Conservation (phyloP, 2,888 invertebrate genomes). For the Leucozona laternaria region DNA sequence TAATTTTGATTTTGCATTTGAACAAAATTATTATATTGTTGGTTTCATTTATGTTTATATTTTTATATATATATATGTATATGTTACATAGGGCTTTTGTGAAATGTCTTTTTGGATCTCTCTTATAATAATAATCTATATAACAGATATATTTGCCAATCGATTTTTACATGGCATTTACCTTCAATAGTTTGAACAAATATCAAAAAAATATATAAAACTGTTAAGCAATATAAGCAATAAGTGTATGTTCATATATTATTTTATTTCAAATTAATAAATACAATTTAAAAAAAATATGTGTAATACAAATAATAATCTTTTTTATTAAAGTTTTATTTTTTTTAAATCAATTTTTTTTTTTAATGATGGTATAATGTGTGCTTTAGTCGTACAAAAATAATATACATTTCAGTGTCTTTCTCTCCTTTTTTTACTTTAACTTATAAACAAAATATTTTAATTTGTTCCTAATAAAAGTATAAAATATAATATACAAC, state of each 20-base stretch:
- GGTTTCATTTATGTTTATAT: slow-evolving; percentile 19
- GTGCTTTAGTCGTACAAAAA: slow-evolving; percentile 67
- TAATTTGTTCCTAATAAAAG: slow-evolving; percentile 17
- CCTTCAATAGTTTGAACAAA: slow-evolving; percentile 26
- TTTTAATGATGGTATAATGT: slow-evolving; percentile 60
- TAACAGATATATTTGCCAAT: slow-evolving; percentile 43
- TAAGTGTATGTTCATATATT: slow-evolving; percentile 67
- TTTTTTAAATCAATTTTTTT: slow-evolving; percentile 26
- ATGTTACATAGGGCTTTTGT: slow-evolving; percentile 69
- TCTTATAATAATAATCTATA: slow-evolving; percentile 32
- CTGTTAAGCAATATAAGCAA: slow-evolving; percentile 50
- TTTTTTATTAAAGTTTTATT: slow-evolving; percentile 9
- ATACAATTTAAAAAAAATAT: slow-evolving; percentile 47
- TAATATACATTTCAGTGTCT: slow-evolving; percentile 66
- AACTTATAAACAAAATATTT: slow-evolving; percentile 7
- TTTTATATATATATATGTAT: neutral
- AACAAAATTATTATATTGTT: slow-evolving; percentile 19
- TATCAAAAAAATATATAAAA: slow-evolving; percentile 15
- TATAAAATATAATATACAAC: slow-evolving; percentile 1
- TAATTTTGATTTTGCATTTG: slow-evolving; percentile 49
- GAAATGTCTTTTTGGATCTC: slow-evolving; percentile 75
- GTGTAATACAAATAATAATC: slow-evolving; percentile 56
- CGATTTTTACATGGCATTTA: slow-evolving; percentile 46
- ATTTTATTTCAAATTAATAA: slow-evolving; percentile 23
- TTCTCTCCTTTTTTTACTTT: slow-evolving; percentile 40